Evolutionary conservation across 2,888 invertebrate genomes (phyloP), one percentile per base, ranked within the genome.

Genomic region (Drosophila robusta): DNA sequence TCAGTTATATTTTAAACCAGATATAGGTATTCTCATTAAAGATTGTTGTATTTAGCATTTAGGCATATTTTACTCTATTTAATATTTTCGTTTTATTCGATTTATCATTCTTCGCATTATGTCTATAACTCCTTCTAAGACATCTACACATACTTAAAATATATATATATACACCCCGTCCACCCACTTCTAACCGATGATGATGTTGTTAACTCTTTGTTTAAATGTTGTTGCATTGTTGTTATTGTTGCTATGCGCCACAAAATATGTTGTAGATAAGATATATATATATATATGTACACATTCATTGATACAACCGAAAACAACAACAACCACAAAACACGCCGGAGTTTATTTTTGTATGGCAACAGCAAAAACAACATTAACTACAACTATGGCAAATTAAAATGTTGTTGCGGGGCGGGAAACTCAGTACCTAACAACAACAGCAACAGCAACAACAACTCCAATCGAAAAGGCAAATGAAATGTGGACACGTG

Each of bases 231-330:
- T 56, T 52, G 52, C 41, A 14, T 60, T 50, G 38, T 6, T 38
- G 47, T 41, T 73, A 64, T 34, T 52, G 34, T 41, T 58, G 49
- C 42, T 51, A 55, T 45, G 51, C 42, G 76, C 66, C 80, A 50
- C 63, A 68, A 79, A 75, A 82, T 79, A 75, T 80, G 83, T 75
- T 82, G 57, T 60, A 70, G 64, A 70, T 66, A 76, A 76, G 70
- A 52, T 83, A 72, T 79, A 22, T 1, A 52, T 86, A 69, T 71
- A 29, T 12, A 12, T 54, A 18, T 83, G 65, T 75, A 66, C 73
- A 70, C 69, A 83, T 83, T 80, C 84, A 83, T 87, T 80, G 80
- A 87, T 80, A 72, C 52, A 69, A 63, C 65, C 80, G 61, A 60
- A 63, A 57, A 54, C 44, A 62, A 57, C 44, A 62, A 69, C 76